Evolutionary conservation across 2,113 vertebrate genomes (phyloP).

Genomic region (Cryptotis parvus): DNA sequence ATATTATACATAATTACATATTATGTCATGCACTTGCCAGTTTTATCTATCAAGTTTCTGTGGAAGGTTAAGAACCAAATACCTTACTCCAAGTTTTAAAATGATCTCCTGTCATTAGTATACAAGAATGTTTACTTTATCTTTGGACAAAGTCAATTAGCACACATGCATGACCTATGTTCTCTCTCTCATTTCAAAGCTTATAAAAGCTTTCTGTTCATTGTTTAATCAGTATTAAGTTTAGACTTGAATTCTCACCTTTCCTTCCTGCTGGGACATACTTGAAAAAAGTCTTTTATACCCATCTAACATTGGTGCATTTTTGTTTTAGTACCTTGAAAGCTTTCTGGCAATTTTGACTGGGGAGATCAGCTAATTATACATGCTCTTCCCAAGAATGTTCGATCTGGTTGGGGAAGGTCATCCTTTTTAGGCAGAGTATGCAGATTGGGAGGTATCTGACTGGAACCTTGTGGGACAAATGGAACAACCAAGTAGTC

Average conservation of each 20-base stretch:
- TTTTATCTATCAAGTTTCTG: background rate
- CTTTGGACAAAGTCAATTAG: background rate
- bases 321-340: background rate
- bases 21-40: background rate
- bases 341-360: too few species aligned
- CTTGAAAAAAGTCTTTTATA: background rate
- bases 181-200: background rate
- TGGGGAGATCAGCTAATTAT: too few species aligned
- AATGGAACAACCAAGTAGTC: too few species aligned
- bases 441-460: too few species aligned
- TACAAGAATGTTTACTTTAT: background rate
- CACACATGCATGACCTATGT: background rate
- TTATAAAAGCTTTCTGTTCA: background rate
- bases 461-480: too few species aligned
- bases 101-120: background rate
- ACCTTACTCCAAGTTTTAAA: background rate
- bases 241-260: background rate
- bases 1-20: too few species aligned
- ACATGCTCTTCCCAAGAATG: too few species aligned
- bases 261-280: rapidly evolving
- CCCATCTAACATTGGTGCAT: background rate
- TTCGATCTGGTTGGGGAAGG: too few species aligned
- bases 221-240: background rate
- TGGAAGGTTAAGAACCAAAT: background rate
- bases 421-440: too few species aligned